Evolutionary conservation across 30 jellyfish, hydroid and myxozoan genomes (phyloP), one percentile per base, ranked within the genome.

Genomic region (Haliclystus octoradiatus): DNA sequence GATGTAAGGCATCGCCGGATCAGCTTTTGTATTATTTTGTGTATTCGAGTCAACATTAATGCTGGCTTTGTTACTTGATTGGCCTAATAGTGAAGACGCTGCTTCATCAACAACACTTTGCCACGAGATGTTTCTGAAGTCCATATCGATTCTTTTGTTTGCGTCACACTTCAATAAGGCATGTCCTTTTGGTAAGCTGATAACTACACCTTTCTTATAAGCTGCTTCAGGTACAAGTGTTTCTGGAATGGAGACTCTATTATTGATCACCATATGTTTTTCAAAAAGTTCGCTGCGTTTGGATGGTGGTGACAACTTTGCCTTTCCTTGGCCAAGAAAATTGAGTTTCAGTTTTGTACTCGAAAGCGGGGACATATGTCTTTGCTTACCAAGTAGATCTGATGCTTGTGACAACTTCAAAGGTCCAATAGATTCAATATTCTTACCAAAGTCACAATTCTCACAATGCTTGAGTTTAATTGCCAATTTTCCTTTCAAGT

Each of bases 341-440:
- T 19, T 40, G 57, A 40, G 57, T 19, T 40, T 40, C 57, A 40
- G 19, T 40, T 40, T 40, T 40, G 57, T 40, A 19, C 57, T 40
- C 9, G 57, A 40, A 5, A 40, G 19, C 9, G 57, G 57, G 19
- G 57, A 40, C 57, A 40, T 40, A 40, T 40, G 57, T 40, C 57
- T 9, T 9, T 9, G 19, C 19, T 40, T 40, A 5, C 57, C 57
- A 40, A 40, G 9, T 19, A 40, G 19, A 40, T 40, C 57, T 19
- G 57, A 78, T 1, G 91, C 91, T 52, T 77, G 68, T 76, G 69
- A 65, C 9, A 77, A 77, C 13, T 31, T 86, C 15, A 86, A 76
- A 5, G 98, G 98, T 25, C 98, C 98, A 28, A 89, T 81, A 15
- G 98, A 84, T 34, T 89, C 98, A 34, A 89, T 89, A 13, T 90